Evolutionary conservation across 2,888 invertebrate species (phyloP).

Genomic region (Polyploca ridens): DNA sequence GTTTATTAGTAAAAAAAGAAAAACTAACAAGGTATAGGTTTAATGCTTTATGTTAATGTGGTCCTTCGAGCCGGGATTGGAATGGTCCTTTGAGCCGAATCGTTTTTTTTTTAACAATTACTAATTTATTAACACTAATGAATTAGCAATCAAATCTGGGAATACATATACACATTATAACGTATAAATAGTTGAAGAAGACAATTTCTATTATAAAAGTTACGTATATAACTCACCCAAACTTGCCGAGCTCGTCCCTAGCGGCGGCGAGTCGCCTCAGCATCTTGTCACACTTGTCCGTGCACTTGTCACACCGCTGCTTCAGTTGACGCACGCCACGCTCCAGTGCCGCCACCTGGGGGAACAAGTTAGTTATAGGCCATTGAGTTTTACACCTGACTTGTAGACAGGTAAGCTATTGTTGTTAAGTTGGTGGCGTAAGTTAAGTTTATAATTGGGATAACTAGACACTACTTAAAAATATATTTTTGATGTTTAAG

Average conservation of each 20-base stretch:
- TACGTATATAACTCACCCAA: conserved; percentile 79
- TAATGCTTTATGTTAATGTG: not conserved
- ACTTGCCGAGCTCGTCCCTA: conserved; percentile 94
- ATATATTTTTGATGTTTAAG: too few relatives aligned
- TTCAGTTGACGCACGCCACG: conserved; percentile 93
- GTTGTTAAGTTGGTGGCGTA: too few relatives aligned
- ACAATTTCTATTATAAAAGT: too few relatives aligned
- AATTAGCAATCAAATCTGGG: too few relatives aligned
- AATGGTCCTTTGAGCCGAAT: conserved; percentile 8
- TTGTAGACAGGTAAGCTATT: too few relatives aligned
- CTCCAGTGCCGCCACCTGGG: conserved; percentile 90
- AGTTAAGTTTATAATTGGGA: too few relatives aligned
- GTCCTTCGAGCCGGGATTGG: not conserved
- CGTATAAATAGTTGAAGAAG: not conserved
- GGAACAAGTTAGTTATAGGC: not conserved
- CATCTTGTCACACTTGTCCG: conserved; percentile 91
- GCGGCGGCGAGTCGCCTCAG: conserved; percentile 90
- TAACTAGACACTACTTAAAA: too few relatives aligned
- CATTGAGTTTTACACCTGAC: too few relatives aligned
- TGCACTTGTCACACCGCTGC: conserved; percentile 92
- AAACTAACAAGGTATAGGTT: too few relatives aligned
- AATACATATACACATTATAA: not conserved
- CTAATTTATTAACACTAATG: too few relatives aligned
- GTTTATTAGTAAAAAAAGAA: too few relatives aligned
- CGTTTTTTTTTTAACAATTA: too few relatives aligned